Conservation (phyloP, 2,888 invertebrate genomes). For the Ceriagrion tenellum region DNA sequence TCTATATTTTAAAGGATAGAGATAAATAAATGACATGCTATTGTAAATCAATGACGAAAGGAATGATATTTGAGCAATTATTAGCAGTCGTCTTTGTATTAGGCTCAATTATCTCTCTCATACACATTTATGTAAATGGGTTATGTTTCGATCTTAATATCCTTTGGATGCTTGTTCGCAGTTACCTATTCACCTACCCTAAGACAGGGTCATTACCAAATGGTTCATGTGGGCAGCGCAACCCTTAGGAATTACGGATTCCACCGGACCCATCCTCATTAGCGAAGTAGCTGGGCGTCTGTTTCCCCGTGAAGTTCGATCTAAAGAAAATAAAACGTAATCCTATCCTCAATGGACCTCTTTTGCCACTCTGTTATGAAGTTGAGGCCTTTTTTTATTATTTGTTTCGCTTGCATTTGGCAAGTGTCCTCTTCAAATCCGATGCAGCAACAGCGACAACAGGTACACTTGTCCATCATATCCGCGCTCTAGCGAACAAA, state of each 20-base stretch:
- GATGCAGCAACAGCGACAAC: not conserved
- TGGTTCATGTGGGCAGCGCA: not conserved
- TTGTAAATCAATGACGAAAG: too few species aligned
- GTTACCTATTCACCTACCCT: too few species aligned
- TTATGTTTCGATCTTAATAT: too few species aligned
- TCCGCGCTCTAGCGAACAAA: conserved; percentile 35
- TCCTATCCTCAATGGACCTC: not conserved
- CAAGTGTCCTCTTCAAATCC: conserved; percentile 33
- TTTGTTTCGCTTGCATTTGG: not conserved
- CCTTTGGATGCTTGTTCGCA: too few species aligned
- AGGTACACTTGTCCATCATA: not conserved
- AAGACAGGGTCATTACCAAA: too few species aligned
- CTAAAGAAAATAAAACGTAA: not conserved
- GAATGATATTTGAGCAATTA: too few species aligned
- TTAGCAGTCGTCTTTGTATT: too few species aligned
- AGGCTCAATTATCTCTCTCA: too few species aligned
- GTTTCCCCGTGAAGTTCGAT: not conserved
- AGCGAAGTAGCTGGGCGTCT: not conserved
- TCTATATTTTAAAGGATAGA: too few species aligned
- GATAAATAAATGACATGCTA: too few species aligned
- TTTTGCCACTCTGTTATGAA: not conserved
- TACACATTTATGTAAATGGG: too few species aligned
- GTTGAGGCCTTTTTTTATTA: not conserved
- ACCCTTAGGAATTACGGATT: not conserved
- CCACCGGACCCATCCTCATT: not conserved